A percentile compares a stretch with the other conserved stretches of the same genome.
These are phyloP conservation scores for Tetramorium bicarinatum DNA, from an alignment of 2,888 invertebrate species.

Conservation along the genomic window DNA sequence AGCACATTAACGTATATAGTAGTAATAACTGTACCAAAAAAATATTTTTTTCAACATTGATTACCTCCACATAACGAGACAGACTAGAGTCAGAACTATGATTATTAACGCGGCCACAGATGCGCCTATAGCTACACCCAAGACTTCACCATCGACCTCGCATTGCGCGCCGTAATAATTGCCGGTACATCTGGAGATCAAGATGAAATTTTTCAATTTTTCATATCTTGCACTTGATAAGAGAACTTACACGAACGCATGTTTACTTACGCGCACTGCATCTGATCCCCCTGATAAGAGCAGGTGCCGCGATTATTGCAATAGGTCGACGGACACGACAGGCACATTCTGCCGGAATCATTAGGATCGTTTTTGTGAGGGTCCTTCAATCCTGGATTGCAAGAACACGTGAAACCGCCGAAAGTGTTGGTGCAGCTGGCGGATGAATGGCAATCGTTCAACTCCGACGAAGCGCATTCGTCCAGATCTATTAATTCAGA, in stretches of 20 bases:
- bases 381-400: constrained; percentile 92
- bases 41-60: constrained; percentile 2
- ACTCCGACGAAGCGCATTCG: constrained; percentile 93
- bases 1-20: neutral
- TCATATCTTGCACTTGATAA: neutral
- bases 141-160: constrained; percentile 96
- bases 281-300: constrained; percentile 92
- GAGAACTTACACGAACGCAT: neutral
- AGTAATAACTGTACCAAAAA: neutral
- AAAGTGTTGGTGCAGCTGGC: constrained; percentile 94
- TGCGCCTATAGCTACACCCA: constrained; percentile 96
- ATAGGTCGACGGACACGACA: constrained; percentile 91
- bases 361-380: constrained; percentile 90
- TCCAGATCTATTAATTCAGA: constrained; percentile 90
- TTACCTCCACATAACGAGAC: constrained; percentile 96
- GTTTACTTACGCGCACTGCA: constrained; percentile 90
- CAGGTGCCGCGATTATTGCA: constrained; percentile 96
- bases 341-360: constrained; percentile 92
- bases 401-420: constrained; percentile 93
- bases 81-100: constrained; percentile 94
- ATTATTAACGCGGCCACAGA: constrained; percentile 96
- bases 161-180: constrained; percentile 96
- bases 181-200: constrained; percentile 90
- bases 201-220: neutral
- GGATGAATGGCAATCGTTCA: constrained; percentile 94